Base-by-base conservation (phyloP, 2,888 invertebrate genomes). In the Nomada fucata region DNA sequence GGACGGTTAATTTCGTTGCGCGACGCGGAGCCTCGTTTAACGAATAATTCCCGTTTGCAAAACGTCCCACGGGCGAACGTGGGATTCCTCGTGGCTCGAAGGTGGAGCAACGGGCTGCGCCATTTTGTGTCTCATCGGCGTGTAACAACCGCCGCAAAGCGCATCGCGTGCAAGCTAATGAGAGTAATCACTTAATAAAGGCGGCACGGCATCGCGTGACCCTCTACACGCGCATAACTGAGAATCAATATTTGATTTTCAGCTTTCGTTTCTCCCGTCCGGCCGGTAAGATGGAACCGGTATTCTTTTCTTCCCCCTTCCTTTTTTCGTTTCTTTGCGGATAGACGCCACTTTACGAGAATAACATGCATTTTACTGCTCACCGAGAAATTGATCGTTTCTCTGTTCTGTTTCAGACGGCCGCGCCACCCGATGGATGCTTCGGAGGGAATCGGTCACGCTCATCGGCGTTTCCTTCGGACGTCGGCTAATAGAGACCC, bases 131-230 rank as follows among this genome's bases (percentile, higher is more conserved):
- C 83, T 79, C 79, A 88, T 87, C 87, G 86, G 86, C 79, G 79
- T 53, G 89, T 84, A 85, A 87, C 76, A 82, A 75, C 86, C 86
- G 89, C 61, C 76, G 86, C 91, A 92, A 92, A 92, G 91, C 90
- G 90, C 91, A 93, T 93, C 93, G 93, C 93, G 93, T 93, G 93
- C 92, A 89, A 85, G 86, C 92, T 93, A 93, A 93, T 93, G 92
- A 93, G 93, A 92, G 92, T 93, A 93, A 93, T 93, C 93, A 92
- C 92, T 93, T 92, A 93, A 93, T 93, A 93, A 93, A 92, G 90
- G 89, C 91, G 88, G 90, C 79, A 68, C 84, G 84, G 85, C 88
- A 91, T 91, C 90, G 92, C 92, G 92, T 91, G 92, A 92, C 84
- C 82, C 77, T 87, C 84, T 84, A 86, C 86, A 82, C 85, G 88